Conservation (phyloP, 2,888 invertebrate genomes). For the Hydriomena furcata region DNA sequence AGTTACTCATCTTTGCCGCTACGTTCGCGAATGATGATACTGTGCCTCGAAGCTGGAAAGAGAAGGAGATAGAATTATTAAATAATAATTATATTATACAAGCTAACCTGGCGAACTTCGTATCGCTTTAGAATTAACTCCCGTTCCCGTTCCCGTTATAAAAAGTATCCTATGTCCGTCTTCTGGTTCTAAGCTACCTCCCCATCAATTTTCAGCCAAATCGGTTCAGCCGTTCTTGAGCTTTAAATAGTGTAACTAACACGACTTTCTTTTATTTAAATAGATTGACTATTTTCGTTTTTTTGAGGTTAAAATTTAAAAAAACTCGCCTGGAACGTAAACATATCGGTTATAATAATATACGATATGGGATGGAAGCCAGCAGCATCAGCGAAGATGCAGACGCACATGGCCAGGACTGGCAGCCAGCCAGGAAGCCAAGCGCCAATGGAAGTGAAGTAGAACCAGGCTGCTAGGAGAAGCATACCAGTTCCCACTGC, state of each 20-base stretch:
- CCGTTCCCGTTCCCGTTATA: too few species aligned
- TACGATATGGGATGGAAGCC: slow-evolving; percentile 78
- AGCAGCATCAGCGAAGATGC: slow-evolving; percentile 74
- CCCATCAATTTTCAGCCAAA: too few species aligned
- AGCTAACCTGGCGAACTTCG: too few species aligned
- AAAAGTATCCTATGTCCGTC: too few species aligned
- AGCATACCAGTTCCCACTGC: slow-evolving; percentile 70
- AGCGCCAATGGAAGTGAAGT: slow-evolving; percentile 57
- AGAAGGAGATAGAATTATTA: background rate
- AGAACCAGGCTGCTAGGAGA: slow-evolving; percentile 69
- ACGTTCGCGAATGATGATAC: slow-evolving; percentile 74
- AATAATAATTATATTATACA: too few species aligned
- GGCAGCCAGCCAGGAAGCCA: slow-evolving; percentile 77
- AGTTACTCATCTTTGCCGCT: slow-evolving; percentile 73
- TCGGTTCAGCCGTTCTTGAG: too few species aligned
- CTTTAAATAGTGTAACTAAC: too few species aligned
- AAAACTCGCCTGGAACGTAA: slow-evolving; percentile 72
- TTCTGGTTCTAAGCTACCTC: too few species aligned
- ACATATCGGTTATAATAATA: slow-evolving; percentile 75
- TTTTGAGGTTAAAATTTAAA: too few species aligned
- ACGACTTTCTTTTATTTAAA: too few species aligned
- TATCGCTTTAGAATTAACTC: too few species aligned
- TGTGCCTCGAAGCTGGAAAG: slow-evolving; percentile 69
- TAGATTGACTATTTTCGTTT: too few species aligned
- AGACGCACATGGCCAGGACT: slow-evolving; percentile 69